phyloP scores from a whole-genome alignment of 2,888 invertebrate species.

The Cabera pusaria region DNA sequence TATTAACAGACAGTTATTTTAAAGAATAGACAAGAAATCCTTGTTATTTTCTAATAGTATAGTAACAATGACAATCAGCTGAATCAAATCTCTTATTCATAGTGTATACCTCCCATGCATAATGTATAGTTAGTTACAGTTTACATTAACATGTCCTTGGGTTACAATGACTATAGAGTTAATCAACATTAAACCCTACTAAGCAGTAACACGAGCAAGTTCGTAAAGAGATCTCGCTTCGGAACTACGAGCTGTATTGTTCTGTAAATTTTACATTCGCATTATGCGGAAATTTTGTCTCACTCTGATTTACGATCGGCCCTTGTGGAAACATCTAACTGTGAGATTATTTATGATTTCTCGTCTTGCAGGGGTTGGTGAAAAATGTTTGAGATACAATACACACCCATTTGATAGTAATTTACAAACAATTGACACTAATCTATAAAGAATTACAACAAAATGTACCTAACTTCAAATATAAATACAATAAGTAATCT shows the following conservation, averaged over 20 bases:
- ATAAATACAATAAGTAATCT: too few relatives aligned
- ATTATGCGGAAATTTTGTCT: constrained; percentile 69
- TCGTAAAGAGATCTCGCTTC: constrained; percentile 51
- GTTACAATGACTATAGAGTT: constrained; percentile 31
- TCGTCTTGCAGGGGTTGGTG: constrained; percentile 45
- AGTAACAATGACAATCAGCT: too few relatives aligned
- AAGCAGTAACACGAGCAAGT: constrained; percentile 54
- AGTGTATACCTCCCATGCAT: too few relatives aligned
- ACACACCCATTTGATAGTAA: too few relatives aligned
- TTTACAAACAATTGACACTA: too few relatives aligned
- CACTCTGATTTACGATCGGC: constrained; percentile 67
- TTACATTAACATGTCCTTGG: constrained; percentile 25
- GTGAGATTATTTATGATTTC: constrained; percentile 67
- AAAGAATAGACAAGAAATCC: too few relatives aligned
- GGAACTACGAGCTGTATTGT: constrained; percentile 58
- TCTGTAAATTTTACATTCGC: constrained; percentile 69
- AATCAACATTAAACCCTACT: constrained; percentile 52
- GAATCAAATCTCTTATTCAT: too few relatives aligned
- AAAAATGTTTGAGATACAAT: constrained; percentile 7
- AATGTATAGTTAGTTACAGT: too few relatives aligned
- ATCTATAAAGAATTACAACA: too few relatives aligned
- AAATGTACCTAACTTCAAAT: too few relatives aligned
- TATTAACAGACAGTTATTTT: too few relatives aligned
- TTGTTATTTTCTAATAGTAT: too few relatives aligned
- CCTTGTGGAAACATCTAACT: constrained; percentile 61